Base-by-base conservation (phyloP, 2,113 vertebrate genomes). In the Prionailurus bengalensis region DNA sequence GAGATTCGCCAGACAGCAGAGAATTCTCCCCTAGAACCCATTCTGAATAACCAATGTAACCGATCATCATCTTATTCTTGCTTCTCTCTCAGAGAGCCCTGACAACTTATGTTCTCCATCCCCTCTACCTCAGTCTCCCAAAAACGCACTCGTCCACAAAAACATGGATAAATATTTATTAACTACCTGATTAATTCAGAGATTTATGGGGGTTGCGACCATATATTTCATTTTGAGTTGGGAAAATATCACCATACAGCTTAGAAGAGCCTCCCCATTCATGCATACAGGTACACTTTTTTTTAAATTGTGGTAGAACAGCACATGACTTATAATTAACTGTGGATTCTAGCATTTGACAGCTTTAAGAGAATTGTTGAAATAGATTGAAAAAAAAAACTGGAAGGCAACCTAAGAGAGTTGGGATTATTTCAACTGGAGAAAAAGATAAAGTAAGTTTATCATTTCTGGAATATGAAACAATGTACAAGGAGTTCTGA, bases 331-430 rank as follows among this genome's bases (percentile, higher is more conserved):
- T 76, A 65, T 48, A 17, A 55, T 92, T 74, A 74, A 87, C 31
- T 95, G 66, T 96, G 29, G n/a, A 61, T 65, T 85, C 33, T 85
- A 74, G 51, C 23, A 70, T 85, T 82, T 95, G 39, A 89, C 25
- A 91, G 33, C 45, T 63, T 68, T 78, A 19, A 88, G 23, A 68
- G 79, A 97, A 82, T 33, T 71, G 17, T 14, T 79, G 29, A 87
- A 91, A 74, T 76, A 31, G 4, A 33, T 71, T 36, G 17, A 87
- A 94, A 96, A 48, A 96, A 58, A 91, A 82, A 83, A 33, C 16
- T 58, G 61, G 31, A 51, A 85, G 45, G 12, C 39, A 81, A 68
- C 10, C 19, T 78, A 82, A 65, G 58, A 68, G 5, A 36, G 9
- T 15, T 94, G 73, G 58, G 33, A 51, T 61, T 81, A 76, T 63